These are phyloP conservation scores for Corapipo altera DNA, from an alignment of 2,113 vertebrate species.

Conservation along the genomic window DNA sequence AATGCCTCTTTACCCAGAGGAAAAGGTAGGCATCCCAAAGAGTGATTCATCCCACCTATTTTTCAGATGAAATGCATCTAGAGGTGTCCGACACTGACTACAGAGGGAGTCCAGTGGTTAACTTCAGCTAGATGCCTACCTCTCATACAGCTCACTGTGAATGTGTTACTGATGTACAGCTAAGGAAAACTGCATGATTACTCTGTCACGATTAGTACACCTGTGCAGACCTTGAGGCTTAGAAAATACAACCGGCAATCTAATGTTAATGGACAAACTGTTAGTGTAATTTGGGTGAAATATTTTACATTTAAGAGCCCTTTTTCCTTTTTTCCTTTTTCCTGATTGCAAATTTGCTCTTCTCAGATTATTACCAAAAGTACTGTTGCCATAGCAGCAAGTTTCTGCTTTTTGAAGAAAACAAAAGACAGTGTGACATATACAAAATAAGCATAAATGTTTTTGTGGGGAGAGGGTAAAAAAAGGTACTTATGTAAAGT, in stretches of 20 bases:
- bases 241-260: neutral
- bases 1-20: neutral
- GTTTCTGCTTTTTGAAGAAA: neutral
- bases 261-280: neutral
- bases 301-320: neutral
- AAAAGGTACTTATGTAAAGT: neutral
- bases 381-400: neutral
- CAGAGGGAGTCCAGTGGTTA: neutral
- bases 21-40: neutral
- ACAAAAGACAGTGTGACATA: neutral
- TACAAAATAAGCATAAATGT: neutral
- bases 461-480: neutral
- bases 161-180: neutral
- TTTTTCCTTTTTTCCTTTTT: neutral
- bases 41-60: neutral
- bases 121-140: neutral
- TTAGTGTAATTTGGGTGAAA: neutral
- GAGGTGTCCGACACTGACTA: neutral
- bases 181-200: neutral
- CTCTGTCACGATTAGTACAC: neutral
- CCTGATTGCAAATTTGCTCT: neutral
- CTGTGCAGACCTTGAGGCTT: neutral
- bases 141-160: neutral
- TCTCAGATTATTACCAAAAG: neutral
- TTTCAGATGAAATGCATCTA: neutral